Evolutionary conservation across 2,888 invertebrate species (phyloP), one percentile per base, ranked within the genome.

Genomic region (Poecilus cupreus): DNA sequence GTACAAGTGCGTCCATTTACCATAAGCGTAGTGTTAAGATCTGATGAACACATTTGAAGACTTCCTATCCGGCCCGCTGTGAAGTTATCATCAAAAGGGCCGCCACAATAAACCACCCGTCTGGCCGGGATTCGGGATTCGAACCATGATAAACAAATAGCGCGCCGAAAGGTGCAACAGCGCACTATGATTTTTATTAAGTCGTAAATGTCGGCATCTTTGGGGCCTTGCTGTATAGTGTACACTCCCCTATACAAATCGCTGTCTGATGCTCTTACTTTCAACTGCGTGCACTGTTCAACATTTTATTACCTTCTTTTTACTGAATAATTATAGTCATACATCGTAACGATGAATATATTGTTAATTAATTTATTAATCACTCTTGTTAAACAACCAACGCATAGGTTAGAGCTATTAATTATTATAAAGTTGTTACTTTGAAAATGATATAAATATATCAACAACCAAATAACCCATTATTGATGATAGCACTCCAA

Each of bases 101-200:
- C 80, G 80, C 18, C 26, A 54, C 80, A 80, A 80, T 80, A 80
- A 80, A 80, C 80, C 54, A 72, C 80, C 70, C 54, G 72, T 16
- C 57, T 60, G 20, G 13, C 64, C 16, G 64, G 43, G 43, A 11
- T 26, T 22, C 70, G 54, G 79, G 79, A 78, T 80, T 80, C 80
- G 80, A 80, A 80, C 80, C 57, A 72, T 54, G 80, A 80, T 80
- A 80, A 80, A 80, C 80, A 80, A 80, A 80, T 80, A 80, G 43
- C 54, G 68, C 32, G 80, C 80, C 72, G 80, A 80, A 80, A 80
- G 80, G 80, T 80, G 80, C 80, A 80, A 80, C 39, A 70, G 72
- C 72, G 26, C 32, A 24, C 79, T 80, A 80, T 80, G 80, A 80
- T 80, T 80, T 80, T 80, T 80, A 80, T 80, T 80, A 80, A 80